phyloP scores from a whole-genome alignment of 2,888 invertebrate species.

The Magallana nippona region DNA sequence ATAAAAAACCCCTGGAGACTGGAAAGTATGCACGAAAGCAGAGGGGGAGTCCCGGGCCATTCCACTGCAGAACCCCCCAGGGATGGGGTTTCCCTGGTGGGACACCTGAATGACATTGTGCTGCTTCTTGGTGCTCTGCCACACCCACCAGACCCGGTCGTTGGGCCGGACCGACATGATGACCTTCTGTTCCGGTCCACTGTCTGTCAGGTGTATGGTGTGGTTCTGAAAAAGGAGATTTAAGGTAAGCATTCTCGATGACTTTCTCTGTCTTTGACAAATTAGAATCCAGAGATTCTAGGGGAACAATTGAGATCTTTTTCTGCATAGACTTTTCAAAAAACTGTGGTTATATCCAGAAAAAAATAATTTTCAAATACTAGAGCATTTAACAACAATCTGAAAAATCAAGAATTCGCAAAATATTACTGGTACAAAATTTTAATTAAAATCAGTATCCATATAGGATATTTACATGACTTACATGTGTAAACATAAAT shows the following conservation, averaged over 20 bases:
- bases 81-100: constrained; percentile 76
- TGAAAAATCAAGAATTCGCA: no score
- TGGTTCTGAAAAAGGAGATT: constrained; percentile 73
- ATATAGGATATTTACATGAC: no score
- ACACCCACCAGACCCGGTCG: constrained; percentile 80
- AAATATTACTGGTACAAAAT: no score
- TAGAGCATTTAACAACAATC: no score
- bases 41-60: constrained; percentile 77
- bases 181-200: constrained; percentile 78
- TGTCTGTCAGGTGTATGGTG: constrained; percentile 79
- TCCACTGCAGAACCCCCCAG: constrained; percentile 78
- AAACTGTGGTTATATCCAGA: no score
- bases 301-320: no score
- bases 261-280: no score
- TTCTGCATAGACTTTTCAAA: no score
- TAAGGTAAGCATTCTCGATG: background rate
- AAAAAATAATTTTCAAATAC: no score
- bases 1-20: constrained; percentile 77
- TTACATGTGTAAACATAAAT: no score
- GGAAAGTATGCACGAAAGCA: constrained; percentile 79
- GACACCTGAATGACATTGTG: constrained; percentile 80
- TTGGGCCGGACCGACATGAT: constrained; percentile 76
- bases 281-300: background rate
- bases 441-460: no score
- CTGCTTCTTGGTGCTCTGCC: constrained; percentile 78